Base-by-base conservation (phyloP, 2,888 invertebrate genomes). In the Eupsilia transversa region DNA sequence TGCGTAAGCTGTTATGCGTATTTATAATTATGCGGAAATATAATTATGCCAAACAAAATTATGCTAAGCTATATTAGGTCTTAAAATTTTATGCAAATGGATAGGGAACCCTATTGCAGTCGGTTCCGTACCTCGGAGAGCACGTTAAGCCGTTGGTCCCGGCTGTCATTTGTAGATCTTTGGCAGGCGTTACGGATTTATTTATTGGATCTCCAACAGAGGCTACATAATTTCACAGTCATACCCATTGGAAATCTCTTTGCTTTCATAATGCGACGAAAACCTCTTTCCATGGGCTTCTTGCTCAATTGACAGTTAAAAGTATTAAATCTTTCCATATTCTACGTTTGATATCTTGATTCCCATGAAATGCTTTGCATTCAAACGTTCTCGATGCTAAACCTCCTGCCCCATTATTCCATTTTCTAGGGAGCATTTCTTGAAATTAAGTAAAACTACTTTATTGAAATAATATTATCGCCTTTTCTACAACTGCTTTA, bases 401-500 rank as follows among this genome's bases (percentile, higher is more conserved):
- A 14, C 1, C 14, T 63, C 3, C 14, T 43, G n/a, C 54, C 27
- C 52, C 20, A 38, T 56, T 33, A 46, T 65, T 56, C 14, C 23
- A 30, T 56, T 46, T 38, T 17, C 27, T 4, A 57, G 12, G 20
- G 10, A 46, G 3, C 23, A 20, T 49, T 64, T 57, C 38, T 63
- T n/a, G 9, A 67, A 49, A 35, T 27, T 35, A 38, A 70, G 27
- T 56, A 23, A 49, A 66, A 84, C 61, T 60, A 43, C 14, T 69
- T 46, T 68, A 35, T 46, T 17, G 30, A 12, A 70, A 52, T 41
- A 69, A 41, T 65, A 54, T 49, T 20, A 41, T 59, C n/a, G 56
- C 46, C 20, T 63, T 78, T 70, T 70, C 46, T 54, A n/a, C 17
- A 30, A 14, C 69, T 63, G 61, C 17, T 83, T 80, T 80, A 66